Evolutionary conservation across 2,888 invertebrate genomes (phyloP), one percentile per base, ranked within the genome.

Genomic region (Drosophila atripex): DNA sequence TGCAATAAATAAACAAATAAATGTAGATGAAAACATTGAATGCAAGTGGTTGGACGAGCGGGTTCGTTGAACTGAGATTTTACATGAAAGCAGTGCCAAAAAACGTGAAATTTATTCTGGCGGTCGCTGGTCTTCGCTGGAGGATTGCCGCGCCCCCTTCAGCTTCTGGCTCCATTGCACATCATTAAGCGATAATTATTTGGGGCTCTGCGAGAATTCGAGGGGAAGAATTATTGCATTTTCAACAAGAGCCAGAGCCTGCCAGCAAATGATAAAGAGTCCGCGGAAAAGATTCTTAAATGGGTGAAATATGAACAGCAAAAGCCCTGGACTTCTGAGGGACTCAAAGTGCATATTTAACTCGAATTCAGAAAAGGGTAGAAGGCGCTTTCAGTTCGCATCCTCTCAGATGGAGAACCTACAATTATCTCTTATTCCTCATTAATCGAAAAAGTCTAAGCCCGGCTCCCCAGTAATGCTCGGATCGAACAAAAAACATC

Each of bases 121-220:
- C 55, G 74, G 71, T n/a, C 38, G 49, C 66, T 63, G 60, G 41
- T 28, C 28, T 28, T 9, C 28, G 28, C 28, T 8, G 18, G 38
- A 38, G 12, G 11, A 9, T 9, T 6, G 12, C 12, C 16, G 63
- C 51, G 51, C 57, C 54, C 55, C 38, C 23, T 30, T 50, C n/a
- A 32, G 39, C 28, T 45, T 41, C 38, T 51, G 25, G 45, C 45
- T 72, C 56, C 72, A 60, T 69, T 86, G 71, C 88, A 75, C 87
- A 84, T 87, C 85, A 82, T 88, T 86, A 88, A 75, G 85, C 88
- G 78, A 86, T 82, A 88, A 88, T 88, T 82, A 77, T 88, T 74
- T 77, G 64, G 52, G 53, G 50, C 53, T 30, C 47, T 28, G 43
- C 28, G 41, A 28, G 23, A 32, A 21, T 49, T 57, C n/a, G 43